Conservation (phyloP, 1,140 invertebrate genomes). For the Danaus plexippus region DNA sequence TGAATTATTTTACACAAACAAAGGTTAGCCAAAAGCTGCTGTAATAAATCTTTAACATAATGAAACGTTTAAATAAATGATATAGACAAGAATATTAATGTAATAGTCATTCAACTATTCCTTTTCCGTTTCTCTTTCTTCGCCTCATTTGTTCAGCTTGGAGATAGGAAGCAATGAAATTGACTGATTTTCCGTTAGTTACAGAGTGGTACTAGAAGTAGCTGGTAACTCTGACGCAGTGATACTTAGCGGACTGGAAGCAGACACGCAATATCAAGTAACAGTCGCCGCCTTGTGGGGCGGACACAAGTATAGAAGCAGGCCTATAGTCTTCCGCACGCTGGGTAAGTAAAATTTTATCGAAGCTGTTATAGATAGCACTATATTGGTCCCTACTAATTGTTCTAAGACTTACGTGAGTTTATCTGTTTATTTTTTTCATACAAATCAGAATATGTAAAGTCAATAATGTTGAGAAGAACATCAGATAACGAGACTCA, state of each 20-base stretch:
- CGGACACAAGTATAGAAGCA: slow-evolving; percentile 84
- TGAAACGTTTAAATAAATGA: too few species aligned
- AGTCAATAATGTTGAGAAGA: too few species aligned
- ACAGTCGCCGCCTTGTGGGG: slow-evolving; percentile 84
- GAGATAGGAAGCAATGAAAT: slow-evolving; percentile 53
- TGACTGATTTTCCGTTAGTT: slow-evolving; percentile 79
- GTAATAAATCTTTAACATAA: too few species aligned
- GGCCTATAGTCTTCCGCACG: slow-evolving; percentile 88
- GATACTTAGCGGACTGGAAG: slow-evolving; percentile 81
- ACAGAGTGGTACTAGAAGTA: slow-evolving; percentile 90
- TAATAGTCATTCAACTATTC: slow-evolving; percentile 1
- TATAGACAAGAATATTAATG: too few species aligned
- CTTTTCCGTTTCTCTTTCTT: slow-evolving; percentile 32
- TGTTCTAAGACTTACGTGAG: too few species aligned
- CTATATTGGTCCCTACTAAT: too few species aligned
- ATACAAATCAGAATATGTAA: too few species aligned
- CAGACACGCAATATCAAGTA: slow-evolving; percentile 90
- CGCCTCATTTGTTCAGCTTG: slow-evolving; percentile 32
- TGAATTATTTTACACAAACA: too few species aligned
- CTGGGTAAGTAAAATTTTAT: slow-evolving; percentile 75
- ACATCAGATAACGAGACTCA: too few species aligned
- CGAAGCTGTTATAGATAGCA: too few species aligned
- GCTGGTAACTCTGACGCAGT: slow-evolving; percentile 89
- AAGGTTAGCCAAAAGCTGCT: too few species aligned
- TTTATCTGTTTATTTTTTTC: too few species aligned